A percentile compares a stretch with the other conserved stretches of the same genome.
These are phyloP conservation scores for Amazona guildingii DNA, from an alignment of 2,113 vertebrate genomes.

Conservation along the genomic window DNA sequence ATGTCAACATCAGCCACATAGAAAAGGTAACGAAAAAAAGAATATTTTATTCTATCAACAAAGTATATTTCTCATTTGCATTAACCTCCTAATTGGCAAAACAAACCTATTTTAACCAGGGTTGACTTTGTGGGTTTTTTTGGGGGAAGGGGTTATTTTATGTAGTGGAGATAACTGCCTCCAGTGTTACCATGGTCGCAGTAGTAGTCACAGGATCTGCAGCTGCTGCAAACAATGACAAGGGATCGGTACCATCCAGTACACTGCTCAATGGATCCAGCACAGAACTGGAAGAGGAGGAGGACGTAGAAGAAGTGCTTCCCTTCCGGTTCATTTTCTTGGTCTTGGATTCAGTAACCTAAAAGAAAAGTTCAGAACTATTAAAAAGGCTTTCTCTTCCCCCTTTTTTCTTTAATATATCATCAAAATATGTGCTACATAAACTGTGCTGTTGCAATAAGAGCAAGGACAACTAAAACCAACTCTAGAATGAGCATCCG, in stretches of 20 bases:
- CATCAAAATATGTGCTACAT: neutral
- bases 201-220: slow-evolving; percentile 69
- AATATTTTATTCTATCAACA: neutral
- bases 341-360: slow-evolving; percentile 93
- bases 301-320: slow-evolving; percentile 91
- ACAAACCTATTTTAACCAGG: neutral
- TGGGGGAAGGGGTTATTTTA: neutral
- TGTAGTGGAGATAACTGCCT: neutral
- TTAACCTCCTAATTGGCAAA: neutral
- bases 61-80: neutral
- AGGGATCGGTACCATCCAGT: slow-evolving; percentile 91
- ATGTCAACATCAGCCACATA: neutral
- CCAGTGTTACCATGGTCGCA: slow-evolving; percentile 45
- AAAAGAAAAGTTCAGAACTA: neutral
- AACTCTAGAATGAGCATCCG: neutral
- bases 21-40: neutral
- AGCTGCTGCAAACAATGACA: slow-evolving; percentile 91
- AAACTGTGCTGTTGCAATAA: neutral
- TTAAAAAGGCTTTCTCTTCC: neutral
- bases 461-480: neutral
- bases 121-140: neutral
- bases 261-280: slow-evolving; percentile 91
- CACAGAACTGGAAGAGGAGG: slow-evolving; percentile 88
- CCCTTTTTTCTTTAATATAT: neutral
- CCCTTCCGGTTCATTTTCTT: slow-evolving; percentile 88